A percentile compares a stretch with the other conserved stretches of the same genome.
Evolutionary conservation across 2,113 vertebrate genomes (phyloP).

Genomic region (Gavialis gangeticus): DNA sequence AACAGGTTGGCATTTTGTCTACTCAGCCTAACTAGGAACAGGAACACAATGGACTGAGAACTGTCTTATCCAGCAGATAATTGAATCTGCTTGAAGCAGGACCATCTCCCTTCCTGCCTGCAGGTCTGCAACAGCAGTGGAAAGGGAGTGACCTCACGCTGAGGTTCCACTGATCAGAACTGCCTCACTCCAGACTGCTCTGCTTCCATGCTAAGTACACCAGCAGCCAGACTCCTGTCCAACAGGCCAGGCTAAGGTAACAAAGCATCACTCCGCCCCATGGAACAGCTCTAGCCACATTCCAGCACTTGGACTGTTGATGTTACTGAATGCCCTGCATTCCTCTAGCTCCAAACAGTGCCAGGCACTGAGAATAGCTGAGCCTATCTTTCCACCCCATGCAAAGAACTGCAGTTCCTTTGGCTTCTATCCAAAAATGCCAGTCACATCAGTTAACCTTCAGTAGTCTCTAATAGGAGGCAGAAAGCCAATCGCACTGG

Average conservation of each 20-base stretch:
- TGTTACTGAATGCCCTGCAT: conserved; percentile 40
- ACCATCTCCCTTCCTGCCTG: not conserved
- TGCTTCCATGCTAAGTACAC: not conserved
- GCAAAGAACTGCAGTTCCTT: conserved; percentile 31
- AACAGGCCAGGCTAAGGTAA: not conserved
- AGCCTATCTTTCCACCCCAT: not conserved
- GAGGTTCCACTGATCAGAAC: not conserved
- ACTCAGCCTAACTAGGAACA: not conserved
- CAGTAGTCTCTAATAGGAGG: not conserved
- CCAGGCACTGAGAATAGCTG: conserved; percentile 73
- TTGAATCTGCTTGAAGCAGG: not conserved
- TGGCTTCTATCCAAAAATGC: conserved; percentile 49
- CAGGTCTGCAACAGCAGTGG: not conserved
- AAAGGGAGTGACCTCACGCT: not conserved
- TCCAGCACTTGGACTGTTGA: conserved; percentile 33
- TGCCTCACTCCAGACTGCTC: not conserved
- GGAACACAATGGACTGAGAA: not conserved
- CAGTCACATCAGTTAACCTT: conserved; percentile 17
- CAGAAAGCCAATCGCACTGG: not conserved
- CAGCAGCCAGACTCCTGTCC: not conserved
- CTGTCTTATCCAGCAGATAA: not conserved
- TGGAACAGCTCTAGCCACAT: not conserved
- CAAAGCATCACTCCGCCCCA: not conserved
- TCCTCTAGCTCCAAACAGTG: conserved; percentile 62
- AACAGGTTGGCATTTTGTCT: not conserved